Evolutionary conservation across 2,113 vertebrate genomes (phyloP), one percentile per base, ranked within the genome.

Genomic region (Pandion haliaetus): DNA sequence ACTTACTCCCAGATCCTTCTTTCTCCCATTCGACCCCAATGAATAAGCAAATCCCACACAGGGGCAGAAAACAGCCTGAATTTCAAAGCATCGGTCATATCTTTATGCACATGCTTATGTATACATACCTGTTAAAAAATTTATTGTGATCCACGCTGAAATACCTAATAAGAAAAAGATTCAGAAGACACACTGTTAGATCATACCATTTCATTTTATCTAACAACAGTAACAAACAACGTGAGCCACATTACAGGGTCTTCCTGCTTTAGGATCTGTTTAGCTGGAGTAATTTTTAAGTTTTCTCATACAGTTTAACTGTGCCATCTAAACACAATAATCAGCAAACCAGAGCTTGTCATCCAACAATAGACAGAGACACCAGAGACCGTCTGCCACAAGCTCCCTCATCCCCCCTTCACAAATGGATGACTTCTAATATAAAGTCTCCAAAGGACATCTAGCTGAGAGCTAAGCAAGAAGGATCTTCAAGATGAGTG

Each of bases 101-200:
- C 29, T 66, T 90, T 59, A 86, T 8, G 71, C 45, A 47, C n/a
- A 55, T 44, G 29, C 34, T 86, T 6, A 57, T 2, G 32, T 44
- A 71, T 45, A 95, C 93, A 14, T 97, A 99, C 99, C 99, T 95
- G 98, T 98, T 94, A 99, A 98, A 98, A 99, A 99, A 97, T 99
- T 99, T 93, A 99, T 90, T 2, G 99, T 99, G 97, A 99, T 99
- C 99, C 99, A 99, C 4, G 99, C 99, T 36, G 99, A 99, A 93
- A 99, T 98, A 38, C 99, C 99, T 99, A 96, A 55, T 34, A 90
- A 96, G 66, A 57, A 91, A 89, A 72, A 63, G 16, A 91, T 82
- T 77, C 19, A 90, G 49, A 95, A 90, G 58, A 92, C 2, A 21
- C 24, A 47, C 17, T 26, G 20, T 97, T 92, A 97, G 45, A 44